These are phyloP conservation scores for Hyposoter didymator DNA, from an alignment of 2,888 invertebrate genomes.

Conservation along the genomic window DNA sequence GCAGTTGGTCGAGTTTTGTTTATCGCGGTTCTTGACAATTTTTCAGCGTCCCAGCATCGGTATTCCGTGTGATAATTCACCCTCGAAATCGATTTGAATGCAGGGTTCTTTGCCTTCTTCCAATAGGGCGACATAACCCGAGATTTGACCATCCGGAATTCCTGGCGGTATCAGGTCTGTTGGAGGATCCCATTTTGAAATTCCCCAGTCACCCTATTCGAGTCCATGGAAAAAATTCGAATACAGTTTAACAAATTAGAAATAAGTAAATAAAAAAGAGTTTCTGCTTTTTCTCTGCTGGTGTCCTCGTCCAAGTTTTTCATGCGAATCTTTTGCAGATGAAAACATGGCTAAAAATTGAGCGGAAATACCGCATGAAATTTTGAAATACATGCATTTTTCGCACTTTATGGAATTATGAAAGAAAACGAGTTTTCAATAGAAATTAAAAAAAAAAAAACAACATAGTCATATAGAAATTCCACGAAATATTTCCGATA, in stretches of 20 bases:
- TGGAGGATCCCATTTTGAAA: constrained; percentile 47
- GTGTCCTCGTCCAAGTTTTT: too few species aligned
- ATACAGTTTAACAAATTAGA: not conserved
- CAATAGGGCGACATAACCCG: constrained; percentile 13
- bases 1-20: not conserved
- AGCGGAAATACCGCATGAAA: too few species aligned
- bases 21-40: not conserved
- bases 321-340: not conserved
- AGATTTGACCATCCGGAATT: constrained; percentile 55
- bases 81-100: constrained; percentile 39
- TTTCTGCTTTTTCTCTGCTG: not conserved
- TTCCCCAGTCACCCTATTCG: constrained; percentile 57
- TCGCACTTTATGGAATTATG: too few species aligned
- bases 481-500: not conserved
- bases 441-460: too few species aligned
- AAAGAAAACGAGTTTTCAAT: too few species aligned
- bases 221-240: not conserved
- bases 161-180: constrained; percentile 51
- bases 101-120: constrained; percentile 60
- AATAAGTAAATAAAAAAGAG: not conserved
- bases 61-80: constrained; percentile 26
- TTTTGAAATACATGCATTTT: too few species aligned
- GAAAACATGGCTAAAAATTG: not conserved
- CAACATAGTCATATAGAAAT: too few species aligned
- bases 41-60: constrained; percentile 18